Base-by-base conservation (phyloP, 1,140 invertebrate genomes). In the Melanaphis sacchari region DNA sequence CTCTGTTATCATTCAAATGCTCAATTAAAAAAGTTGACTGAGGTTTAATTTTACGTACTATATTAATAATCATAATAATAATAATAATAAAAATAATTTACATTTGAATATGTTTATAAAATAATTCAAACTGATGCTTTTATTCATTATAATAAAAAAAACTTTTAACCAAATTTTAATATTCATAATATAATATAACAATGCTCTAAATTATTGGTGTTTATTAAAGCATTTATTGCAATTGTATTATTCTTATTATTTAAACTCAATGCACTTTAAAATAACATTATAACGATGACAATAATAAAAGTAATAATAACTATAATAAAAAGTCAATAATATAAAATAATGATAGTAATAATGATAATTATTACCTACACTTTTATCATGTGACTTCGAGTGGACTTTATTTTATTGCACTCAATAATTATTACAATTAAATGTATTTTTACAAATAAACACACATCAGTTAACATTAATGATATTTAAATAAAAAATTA, bases 11-110 rank as follows among this genome's bases (percentile, higher is more conserved):
- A 18, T 76, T 76, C 15, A 76, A 76, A 76, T 76, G n/a, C 59
- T n/a, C 59, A n/a, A 76, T 76, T 76, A 76, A 76, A 76, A 76
- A 18, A 76, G 31, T 76, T 76, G n/a, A 76, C n/a, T 76, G 59
- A 76, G 15, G 31, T 76, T 76, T 76, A n/a, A 76, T 76, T 76
- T 15, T 76, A n/a, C 31, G 15, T n/a, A 76, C 11, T n/a, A 76
- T 66, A n/a, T 66, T 18, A n/a, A 76, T 76, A 15, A n/a, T n/a
- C n/a, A n/a, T n/a, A n/a, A n/a, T n/a, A n/a, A n/a, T n/a, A n/a
- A n/a, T n/a, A n/a, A n/a, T n/a, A n/a, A n/a, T n/a, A 76, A 76
- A 18, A 76, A n/a, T 76, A 76, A 76, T 76, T 76, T 76, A 76
- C 15, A n/a, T 76, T 76, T 24, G 15, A 76, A 76, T 76, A n/a